phyloP scores from a whole-genome alignment of 2,797 vertebrate species.

The Triplophysa yarkandensis region DNA sequence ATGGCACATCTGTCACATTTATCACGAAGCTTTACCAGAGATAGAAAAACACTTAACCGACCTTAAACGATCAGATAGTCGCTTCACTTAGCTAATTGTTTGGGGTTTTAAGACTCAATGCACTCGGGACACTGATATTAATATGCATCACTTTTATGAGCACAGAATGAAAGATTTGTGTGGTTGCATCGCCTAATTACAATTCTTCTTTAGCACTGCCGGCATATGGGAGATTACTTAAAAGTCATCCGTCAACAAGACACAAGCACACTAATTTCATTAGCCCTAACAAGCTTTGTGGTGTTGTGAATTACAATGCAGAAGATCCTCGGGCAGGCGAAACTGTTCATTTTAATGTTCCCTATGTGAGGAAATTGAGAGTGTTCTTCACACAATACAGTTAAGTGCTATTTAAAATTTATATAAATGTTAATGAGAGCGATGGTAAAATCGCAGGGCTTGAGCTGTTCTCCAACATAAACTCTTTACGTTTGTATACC shows the following conservation, averaged over 20 bases:
- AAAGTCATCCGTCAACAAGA: constrained; percentile 71
- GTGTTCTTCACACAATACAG: constrained; percentile 11
- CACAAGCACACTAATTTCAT: constrained; percentile 69
- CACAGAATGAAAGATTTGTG: constrained; percentile 26
- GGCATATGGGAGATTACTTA: constrained; percentile 70
- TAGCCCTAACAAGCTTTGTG: constrained; percentile 68
- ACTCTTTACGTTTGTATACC: neutral
- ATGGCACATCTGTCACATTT: constrained; percentile 1
- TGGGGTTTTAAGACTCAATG: constrained; percentile 42
- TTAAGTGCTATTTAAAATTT: neutral
- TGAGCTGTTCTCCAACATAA: neutral
- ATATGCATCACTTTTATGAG: constrained; percentile 51
- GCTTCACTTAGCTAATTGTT: constrained; percentile 56
- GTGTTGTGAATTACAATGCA: constrained; percentile 67
- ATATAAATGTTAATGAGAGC: constrained; percentile 13
- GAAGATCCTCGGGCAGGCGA: constrained; percentile 43
- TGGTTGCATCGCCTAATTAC: constrained; percentile 52
- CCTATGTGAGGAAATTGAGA: neutral
- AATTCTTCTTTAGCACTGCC: constrained; percentile 63
- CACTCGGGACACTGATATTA: constrained; percentile 45
- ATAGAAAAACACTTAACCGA: constrained; percentile 28
- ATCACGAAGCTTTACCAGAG: constrained; percentile 3
- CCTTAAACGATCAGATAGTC: constrained; percentile 37
- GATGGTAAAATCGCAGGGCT: neutral
- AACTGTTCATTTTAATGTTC: neutral